phyloP scores from a whole-genome alignment of 2,113 vertebrate genomes.

The Tricholaema leucomelas region DNA sequence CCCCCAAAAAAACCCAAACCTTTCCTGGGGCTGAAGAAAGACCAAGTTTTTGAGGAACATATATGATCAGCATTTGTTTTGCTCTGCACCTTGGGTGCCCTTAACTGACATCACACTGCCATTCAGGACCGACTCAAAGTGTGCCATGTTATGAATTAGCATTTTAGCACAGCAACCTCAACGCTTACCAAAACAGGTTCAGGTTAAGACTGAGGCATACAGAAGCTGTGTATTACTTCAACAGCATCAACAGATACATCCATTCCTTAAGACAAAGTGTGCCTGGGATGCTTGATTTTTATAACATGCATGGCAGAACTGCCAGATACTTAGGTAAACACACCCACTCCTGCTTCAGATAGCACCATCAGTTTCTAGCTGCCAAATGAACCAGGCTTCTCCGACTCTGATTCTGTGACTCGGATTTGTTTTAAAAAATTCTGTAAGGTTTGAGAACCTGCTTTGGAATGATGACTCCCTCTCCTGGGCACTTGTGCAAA shows the following conservation, averaged over 20 bases:
- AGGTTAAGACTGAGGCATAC: not conserved
- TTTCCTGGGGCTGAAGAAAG: not conserved
- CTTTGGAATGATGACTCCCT: not conserved
- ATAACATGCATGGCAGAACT: accelerated
- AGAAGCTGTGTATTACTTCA: not conserved
- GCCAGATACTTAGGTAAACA: not conserved
- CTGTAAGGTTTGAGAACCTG: not conserved
- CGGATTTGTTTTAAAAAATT: accelerated
- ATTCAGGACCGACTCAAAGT: not conserved
- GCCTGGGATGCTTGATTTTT: not conserved
- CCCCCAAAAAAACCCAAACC: too few relatives aligned
- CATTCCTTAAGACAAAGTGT: not conserved
- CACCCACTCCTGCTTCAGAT: not conserved
- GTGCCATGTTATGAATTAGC: accelerated
- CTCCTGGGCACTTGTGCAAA: not conserved
- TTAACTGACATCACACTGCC: not conserved
- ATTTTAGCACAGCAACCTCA: not conserved
- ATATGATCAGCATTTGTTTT: not conserved
- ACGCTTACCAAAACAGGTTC: not conserved
- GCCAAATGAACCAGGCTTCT: not conserved
- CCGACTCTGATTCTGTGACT: accelerated
- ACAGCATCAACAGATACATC: not conserved
- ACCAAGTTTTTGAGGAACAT: not conserved
- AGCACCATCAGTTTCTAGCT: not conserved
- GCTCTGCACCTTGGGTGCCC: not conserved